Evolutionary conservation across 2,888 invertebrate genomes (phyloP), one percentile per base, ranked within the genome.

Genomic region (Ichneumoninae sp.): DNA sequence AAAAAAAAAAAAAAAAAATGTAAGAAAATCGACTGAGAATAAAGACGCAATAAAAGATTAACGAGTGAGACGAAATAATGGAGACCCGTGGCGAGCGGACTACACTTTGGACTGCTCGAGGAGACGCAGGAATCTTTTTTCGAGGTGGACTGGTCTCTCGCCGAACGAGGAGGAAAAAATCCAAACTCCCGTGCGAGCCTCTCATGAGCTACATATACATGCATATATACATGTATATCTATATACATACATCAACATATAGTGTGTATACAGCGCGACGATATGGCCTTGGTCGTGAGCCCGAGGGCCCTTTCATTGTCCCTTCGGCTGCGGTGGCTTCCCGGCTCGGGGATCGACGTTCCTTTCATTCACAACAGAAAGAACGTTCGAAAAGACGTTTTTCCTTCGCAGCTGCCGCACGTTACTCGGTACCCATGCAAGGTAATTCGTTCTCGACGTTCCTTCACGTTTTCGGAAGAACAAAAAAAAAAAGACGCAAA

Each of bases 141-240:
- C 78, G 70, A 78, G 70, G 70, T 78, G 70, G 79, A 80, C 72
- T 36, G 79, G 66, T 71, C 79, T 40, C 79, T 54, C 40, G 40
- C 40, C 36, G 47, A 22, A 71, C 62, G 65, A 50, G 65, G n/a
- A 60, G 65, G 16, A 72, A 80, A 80, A 70, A 65, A 13, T 44
- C 33, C 22, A 60, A 22, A n/a, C 40, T 36, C 40, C 40, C 66
- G 68, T 50, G 76, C 65, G 76, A 40, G 16, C 40, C 44, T 16
- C 40, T 68, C 40, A 44, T n/a, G 77, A 60, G 68, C 54, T 66
- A 68, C 40, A 54, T 44, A 54, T 22, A 68, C 44, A 22, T 19
- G 44, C 60, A 40, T 40, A 1, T n/a, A 47, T 3, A 47, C 4
- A 33, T 19, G 19, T 36, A 3, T 16, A 47, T 47, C 33, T 33